These are phyloP conservation scores for Doris montereyensis DNA, from an alignment of 2,888 invertebrate species.

Conservation along the genomic window DNA sequence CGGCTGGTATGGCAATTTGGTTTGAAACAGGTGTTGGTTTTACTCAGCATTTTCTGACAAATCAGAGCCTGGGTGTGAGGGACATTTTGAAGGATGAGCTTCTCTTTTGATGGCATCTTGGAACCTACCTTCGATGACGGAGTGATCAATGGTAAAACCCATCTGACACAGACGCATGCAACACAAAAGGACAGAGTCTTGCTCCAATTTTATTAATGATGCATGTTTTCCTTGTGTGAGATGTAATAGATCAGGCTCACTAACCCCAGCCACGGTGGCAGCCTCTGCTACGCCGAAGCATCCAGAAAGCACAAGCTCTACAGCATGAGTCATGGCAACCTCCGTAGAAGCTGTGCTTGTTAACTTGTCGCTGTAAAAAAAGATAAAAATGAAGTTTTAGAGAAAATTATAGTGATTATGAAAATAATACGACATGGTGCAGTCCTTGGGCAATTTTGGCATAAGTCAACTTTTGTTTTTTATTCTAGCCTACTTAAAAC, in stretches of 20 bases:
- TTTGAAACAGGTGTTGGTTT: background rate
- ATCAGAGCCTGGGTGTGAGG: no score
- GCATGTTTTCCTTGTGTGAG: background rate
- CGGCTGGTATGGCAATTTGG: background rate
- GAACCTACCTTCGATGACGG: background rate
- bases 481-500: no score
- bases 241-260: constrained; percentile 29
- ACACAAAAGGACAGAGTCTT: constrained; percentile 12
- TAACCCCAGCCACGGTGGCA: constrained; percentile 15
- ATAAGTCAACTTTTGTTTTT: no score
- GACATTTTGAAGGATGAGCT: background rate
- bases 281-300: constrained; percentile 1
- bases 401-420: no score
- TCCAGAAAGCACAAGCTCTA: background rate
- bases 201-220: background rate
- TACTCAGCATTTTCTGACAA: no score
- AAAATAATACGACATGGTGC: no score
- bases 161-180: constrained; percentile 28
- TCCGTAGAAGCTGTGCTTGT: background rate
- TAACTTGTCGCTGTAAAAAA: background rate
- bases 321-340: constrained; percentile 21
- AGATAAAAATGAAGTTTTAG: background rate
- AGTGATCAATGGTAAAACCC: constrained; percentile 21
- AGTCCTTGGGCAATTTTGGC: no score
- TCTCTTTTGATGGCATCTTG: background rate